A percentile compares a stretch with the other conserved stretches of the same genome.
These are phyloP conservation scores for Lycocerus yunnanus DNA, from an alignment of 2,888 invertebrate genomes.

Conservation along the genomic window DNA sequence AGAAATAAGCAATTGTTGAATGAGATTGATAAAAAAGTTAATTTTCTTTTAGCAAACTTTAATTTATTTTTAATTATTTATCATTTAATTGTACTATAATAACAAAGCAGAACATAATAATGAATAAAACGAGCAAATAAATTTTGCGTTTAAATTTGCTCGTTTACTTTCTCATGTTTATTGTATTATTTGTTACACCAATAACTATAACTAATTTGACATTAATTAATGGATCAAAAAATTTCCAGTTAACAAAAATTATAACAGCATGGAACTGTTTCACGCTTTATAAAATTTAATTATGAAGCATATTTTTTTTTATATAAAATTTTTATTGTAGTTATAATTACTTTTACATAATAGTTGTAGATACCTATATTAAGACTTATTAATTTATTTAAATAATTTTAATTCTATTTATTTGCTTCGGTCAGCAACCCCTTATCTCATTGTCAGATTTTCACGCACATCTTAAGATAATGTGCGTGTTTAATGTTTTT, in stretches of 20 bases:
- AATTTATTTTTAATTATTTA: background rate
- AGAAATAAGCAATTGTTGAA: background rate
- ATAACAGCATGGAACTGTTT: background rate
- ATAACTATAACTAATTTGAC: slow-evolving; percentile 4
- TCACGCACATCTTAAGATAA: background rate
- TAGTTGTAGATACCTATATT: background rate
- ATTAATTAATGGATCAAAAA: slow-evolving; percentile 3
- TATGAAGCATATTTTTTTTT: background rate
- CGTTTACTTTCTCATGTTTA: background rate
- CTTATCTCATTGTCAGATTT: background rate
- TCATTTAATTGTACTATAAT: background rate
- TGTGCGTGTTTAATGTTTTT: background rate
- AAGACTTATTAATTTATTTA: background rate
- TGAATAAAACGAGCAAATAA: background rate
- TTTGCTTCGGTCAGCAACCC: background rate
- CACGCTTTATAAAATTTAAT: slow-evolving; percentile 2
- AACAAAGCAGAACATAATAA: background rate
- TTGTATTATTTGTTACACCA: background rate
- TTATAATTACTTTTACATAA: background rate
- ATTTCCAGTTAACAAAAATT: slow-evolving; percentile 1
- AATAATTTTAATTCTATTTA: background rate
- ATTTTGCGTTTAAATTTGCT: background rate
- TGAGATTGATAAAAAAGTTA: background rate
- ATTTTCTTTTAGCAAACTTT: background rate
- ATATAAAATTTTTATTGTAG: background rate